Base-by-base conservation (phyloP, 2,113 vertebrate species). In the Pterocles orientalis region DNA sequence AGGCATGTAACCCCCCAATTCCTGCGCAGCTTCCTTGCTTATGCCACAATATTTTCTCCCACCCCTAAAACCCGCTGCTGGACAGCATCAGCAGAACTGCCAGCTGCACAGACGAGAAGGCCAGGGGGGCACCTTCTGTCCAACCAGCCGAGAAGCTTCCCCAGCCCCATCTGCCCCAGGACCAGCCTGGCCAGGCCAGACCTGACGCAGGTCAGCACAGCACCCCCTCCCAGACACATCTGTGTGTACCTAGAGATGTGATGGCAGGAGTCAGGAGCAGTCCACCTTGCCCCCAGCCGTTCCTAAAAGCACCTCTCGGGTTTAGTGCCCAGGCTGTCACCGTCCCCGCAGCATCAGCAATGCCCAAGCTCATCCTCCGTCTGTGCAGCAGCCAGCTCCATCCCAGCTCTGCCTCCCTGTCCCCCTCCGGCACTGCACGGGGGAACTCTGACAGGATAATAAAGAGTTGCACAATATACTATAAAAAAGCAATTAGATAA, bases 401-500 rank as follows among this genome's bases (percentile, higher is more conserved):
- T 90, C 88, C 70, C 77, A 3, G 64, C 77, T 61, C 61, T 57
- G 88, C 94, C 78, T 72, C 86, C 70, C 31, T 14, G 10, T 71
- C 26, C 31, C 45, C 80, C 82, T 48, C 84, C 6, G 41, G 75
- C 87, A 33, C 95, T 78, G 68, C 62, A 19, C 45, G 79, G 92
- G 97, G 90, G 57, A 96, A 86, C 97, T 88, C 98, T 98, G 98
- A 98, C 98, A 98, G 98, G 95, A 88, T 98, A 98, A 98, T 98
- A 94, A 98, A 98, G 98, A 98, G 97, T 95, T 89, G 95, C 97
- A 97, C 89, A 77, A 90, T 92, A 88, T 94, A 94, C 98, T 98
- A 96, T 98, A 97, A 98, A 98, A 98, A 98, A 98, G 98, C 98
- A 98, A 98, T 98, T 98, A 98, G 97, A 94, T 66, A 95, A 98